Percentiles rank a stretch among this genome's conserved stretches.
These are phyloP conservation scores for Malthinus flaveolus DNA, from an alignment of 2,888 invertebrate species.

Conservation along the genomic window DNA sequence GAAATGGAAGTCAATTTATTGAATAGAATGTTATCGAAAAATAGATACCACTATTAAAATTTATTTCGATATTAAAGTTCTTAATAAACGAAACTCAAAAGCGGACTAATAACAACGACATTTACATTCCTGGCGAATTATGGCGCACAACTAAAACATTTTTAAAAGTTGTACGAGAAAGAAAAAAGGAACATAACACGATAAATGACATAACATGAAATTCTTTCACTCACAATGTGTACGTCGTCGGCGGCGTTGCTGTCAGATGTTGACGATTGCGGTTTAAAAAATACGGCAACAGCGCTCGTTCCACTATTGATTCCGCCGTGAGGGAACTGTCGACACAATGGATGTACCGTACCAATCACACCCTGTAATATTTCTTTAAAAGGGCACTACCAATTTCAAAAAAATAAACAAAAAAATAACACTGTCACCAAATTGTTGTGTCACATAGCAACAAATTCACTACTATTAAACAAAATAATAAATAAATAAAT, in stretches of 20 bases:
- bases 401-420: constrained; percentile 24
- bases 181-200: background rate
- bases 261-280: constrained; percentile 8
- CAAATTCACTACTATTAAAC: constrained; percentile 18
- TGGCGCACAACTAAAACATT: background rate
- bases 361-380: constrained; percentile 18
- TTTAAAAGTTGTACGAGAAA: too few species aligned
- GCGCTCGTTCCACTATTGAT: constrained; percentile 23
- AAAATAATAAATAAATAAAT: background rate
- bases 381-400: constrained; percentile 13
- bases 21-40: too few species aligned
- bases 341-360: constrained; percentile 16
- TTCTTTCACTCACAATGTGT: constrained; percentile 19
- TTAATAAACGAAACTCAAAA: too few species aligned
- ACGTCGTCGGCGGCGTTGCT: constrained; percentile 14
- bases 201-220: constrained; percentile 1
- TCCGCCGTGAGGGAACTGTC: constrained; percentile 5
- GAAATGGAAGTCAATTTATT: too few species aligned
- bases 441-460: constrained; percentile 23
- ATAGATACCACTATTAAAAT: too few species aligned
- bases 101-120: too few species aligned
- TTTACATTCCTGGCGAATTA: background rate
- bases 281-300: constrained; percentile 15
- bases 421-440: constrained; percentile 17
- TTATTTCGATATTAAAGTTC: too few species aligned